Evolutionary conservation across 2,797 vertebrate genomes (phyloP).

Genomic region (Capromys pilorides): DNA sequence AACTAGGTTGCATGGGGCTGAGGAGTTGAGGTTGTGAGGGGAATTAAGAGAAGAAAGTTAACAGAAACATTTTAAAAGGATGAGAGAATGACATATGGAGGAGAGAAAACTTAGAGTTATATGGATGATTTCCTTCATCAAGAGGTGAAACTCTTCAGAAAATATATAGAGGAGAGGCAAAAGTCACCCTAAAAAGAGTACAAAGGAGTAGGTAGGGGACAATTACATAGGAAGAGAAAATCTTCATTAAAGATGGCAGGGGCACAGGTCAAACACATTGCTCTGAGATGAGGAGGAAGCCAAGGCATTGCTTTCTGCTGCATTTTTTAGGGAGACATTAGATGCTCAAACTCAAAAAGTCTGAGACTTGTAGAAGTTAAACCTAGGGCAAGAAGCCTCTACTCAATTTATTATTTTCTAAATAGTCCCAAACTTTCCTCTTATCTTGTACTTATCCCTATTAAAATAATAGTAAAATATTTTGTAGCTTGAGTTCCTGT

Average conservation of each 20-base stretch:
- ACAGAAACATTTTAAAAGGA: background rate
- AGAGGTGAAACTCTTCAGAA: background rate
- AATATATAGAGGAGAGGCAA: background rate
- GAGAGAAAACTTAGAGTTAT: background rate
- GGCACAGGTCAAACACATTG: background rate
- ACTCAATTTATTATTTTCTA: slow-evolving; percentile 2
- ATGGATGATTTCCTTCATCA: background rate
- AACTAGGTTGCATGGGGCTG: background rate
- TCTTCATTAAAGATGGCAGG: background rate
- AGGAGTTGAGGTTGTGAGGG: background rate
- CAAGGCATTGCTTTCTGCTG: background rate
- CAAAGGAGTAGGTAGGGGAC: background rate
- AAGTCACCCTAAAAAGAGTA: background rate
- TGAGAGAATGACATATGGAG: background rate
- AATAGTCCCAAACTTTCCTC: slow-evolving; percentile 3
- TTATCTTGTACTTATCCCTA: background rate
- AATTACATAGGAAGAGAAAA: background rate
- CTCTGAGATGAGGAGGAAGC: background rate
- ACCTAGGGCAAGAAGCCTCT: background rate
- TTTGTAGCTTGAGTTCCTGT: background rate
- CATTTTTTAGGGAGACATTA: background rate
- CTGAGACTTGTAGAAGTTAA: background rate
- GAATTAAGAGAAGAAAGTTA: background rate
- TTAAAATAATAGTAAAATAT: background rate
- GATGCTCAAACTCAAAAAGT: background rate